Evolutionary conservation across 2,797 vertebrate species (phyloP).

Genomic region (Sciurus carolinensis): DNA sequence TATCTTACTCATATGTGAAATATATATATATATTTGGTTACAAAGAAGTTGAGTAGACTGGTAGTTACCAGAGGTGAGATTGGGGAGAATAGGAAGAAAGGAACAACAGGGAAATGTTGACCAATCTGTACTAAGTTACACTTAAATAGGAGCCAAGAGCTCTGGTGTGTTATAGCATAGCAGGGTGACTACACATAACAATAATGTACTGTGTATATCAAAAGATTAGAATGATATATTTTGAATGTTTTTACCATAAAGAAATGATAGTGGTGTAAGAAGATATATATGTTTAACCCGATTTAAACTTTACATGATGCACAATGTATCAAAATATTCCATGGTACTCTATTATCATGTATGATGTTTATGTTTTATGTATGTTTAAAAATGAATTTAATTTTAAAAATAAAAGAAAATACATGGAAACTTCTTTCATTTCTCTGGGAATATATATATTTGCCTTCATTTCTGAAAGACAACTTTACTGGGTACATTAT

Average conservation of each 20-base stretch:
- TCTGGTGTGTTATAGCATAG: too few relatives aligned
- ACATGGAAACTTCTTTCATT: not conserved
- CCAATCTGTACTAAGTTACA: too few relatives aligned
- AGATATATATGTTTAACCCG: not conserved
- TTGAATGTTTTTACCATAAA: not conserved
- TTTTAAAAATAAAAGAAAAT: not conserved
- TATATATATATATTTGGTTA: not conserved
- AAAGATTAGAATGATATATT: not conserved
- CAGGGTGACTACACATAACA: not conserved
- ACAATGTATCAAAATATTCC: not conserved
- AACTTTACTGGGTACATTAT: not conserved
- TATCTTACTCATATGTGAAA: not conserved
- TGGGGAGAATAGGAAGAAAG: too few relatives aligned
- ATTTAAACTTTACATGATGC: not conserved
- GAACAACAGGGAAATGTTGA: too few relatives aligned
- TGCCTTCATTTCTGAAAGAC: not conserved
- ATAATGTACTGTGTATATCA: not conserved
- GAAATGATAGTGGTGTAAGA: not conserved
- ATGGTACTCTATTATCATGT: not conserved
- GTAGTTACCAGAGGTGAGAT: too few relatives aligned
- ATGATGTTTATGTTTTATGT: not conserved
- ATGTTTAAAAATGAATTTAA: not conserved
- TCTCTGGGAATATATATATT: not conserved
- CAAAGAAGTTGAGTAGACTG: too few relatives aligned
- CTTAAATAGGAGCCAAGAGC: too few relatives aligned